phyloP scores from a whole-genome alignment of 2,113 vertebrate genomes.

The Tympanuchus pallidicinctus region DNA sequence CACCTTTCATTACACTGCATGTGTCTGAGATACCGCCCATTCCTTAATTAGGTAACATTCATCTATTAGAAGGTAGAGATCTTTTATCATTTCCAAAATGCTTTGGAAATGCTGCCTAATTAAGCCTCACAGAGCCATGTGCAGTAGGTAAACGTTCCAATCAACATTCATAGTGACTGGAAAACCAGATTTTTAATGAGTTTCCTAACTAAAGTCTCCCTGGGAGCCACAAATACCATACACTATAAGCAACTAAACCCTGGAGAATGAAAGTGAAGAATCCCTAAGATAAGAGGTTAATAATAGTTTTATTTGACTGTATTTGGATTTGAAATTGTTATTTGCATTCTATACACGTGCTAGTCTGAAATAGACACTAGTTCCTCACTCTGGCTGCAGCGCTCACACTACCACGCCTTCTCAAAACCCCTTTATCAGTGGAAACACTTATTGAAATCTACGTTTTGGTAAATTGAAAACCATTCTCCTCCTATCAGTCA shows the following conservation, averaged over 20 bases:
- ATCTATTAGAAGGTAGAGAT: neutral
- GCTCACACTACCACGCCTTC: neutral
- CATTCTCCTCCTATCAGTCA: neutral
- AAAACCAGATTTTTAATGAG: neutral
- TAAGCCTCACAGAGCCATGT: neutral
- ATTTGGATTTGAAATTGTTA: neutral
- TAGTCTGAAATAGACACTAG: neutral
- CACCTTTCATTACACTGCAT: neutral
- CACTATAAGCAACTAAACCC: neutral
- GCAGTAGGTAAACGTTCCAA: neutral
- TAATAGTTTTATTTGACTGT: neutral
- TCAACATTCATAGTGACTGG: neutral
- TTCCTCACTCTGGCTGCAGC: neutral
- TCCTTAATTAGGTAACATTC: neutral
- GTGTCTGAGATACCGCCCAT: neutral
- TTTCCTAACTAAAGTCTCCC: neutral
- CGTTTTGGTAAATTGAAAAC: slow-evolving; percentile 27
- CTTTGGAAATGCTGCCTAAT: neutral
- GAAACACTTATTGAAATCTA: neutral
- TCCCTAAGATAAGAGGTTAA: neutral
- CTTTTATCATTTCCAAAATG: neutral
- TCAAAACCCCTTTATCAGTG: neutral
- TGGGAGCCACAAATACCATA: neutral
- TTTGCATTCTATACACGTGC: neutral
- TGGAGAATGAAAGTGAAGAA: neutral